A percentile compares a stretch with the other conserved stretches of the same genome.
phyloP scores from a whole-genome alignment of 2,113 vertebrate genomes.

The Callocephalon fimbriatum region DNA sequence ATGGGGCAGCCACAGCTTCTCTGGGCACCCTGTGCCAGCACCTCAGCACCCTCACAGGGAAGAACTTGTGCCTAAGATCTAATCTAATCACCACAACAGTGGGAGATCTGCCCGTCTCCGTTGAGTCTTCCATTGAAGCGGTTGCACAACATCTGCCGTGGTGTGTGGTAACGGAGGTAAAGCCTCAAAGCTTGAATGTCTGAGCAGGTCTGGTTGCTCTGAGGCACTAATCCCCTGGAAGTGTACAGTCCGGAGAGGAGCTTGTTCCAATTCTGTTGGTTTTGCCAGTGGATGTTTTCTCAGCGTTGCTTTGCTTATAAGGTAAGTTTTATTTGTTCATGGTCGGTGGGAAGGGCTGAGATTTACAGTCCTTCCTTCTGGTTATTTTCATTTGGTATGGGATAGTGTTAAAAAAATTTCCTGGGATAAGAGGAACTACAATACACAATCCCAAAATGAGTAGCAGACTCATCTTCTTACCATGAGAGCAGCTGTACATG shows the following conservation, averaged over 20 bases:
- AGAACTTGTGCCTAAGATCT: neutral
- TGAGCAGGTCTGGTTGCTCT: neutral
- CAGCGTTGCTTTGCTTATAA: neutral
- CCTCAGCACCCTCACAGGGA: neutral
- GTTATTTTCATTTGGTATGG: neutral
- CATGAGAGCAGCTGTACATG: neutral
- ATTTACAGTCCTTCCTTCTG: neutral
- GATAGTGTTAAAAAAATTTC: neutral
- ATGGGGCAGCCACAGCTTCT: neutral
- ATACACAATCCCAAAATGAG: neutral
- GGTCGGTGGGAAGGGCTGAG: neutral
- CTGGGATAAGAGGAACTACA: neutral
- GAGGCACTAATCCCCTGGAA: neutral
- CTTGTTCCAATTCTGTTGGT: neutral
- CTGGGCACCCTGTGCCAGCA: neutral
- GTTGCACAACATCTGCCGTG: accelerated
- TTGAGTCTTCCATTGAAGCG: accelerated
- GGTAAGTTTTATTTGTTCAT: neutral
- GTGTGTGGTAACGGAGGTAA: accelerated
- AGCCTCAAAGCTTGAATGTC: accelerated
- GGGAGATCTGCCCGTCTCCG: neutral
- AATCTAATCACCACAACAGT: neutral
- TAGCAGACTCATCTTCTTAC: neutral
- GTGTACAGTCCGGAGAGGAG: accelerated
- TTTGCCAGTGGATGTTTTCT: neutral